phyloP scores from a whole-genome alignment of 1,140 invertebrate species.

The Megathymus violae region DNA sequence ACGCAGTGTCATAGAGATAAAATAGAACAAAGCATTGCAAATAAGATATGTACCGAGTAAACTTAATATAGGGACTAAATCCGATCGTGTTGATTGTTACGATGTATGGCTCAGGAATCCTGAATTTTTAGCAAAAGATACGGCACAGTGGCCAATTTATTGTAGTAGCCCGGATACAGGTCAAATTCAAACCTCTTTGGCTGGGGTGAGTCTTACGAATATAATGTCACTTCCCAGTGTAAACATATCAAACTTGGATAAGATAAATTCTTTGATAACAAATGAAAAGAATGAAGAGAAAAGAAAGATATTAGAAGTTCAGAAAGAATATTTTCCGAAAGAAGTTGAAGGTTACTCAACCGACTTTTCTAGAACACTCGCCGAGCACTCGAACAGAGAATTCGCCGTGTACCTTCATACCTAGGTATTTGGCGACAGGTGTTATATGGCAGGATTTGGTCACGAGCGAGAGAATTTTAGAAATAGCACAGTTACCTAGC shows the following conservation, averaged over 20 bases:
- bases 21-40: constrained; percentile 16
- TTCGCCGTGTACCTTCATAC: too few species aligned
- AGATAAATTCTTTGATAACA: neutral
- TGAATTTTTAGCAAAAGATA: constrained; percentile 19
- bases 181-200: neutral
- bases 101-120: constrained; percentile 20
- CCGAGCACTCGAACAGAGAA: too few species aligned
- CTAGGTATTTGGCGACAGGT: too few species aligned
- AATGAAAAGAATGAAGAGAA: neutral
- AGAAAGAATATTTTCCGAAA: constrained; percentile 23
- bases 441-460: too few species aligned
- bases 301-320: constrained; percentile 16
- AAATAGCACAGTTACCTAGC: too few species aligned
- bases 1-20: constrained; percentile 34
- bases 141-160: neutral
- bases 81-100: neutral
- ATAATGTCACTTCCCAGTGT: neutral
- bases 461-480: too few species aligned
- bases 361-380: constrained; percentile 16
- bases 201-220: constrained; percentile 21
- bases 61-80: constrained; percentile 24
- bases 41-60: constrained; percentile 27
- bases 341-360: constrained; percentile 3
- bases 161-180: neutral
- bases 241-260: neutral